Conservation (phyloP, 2,888 invertebrate genomes). For the Protophormia terraenovae region DNA sequence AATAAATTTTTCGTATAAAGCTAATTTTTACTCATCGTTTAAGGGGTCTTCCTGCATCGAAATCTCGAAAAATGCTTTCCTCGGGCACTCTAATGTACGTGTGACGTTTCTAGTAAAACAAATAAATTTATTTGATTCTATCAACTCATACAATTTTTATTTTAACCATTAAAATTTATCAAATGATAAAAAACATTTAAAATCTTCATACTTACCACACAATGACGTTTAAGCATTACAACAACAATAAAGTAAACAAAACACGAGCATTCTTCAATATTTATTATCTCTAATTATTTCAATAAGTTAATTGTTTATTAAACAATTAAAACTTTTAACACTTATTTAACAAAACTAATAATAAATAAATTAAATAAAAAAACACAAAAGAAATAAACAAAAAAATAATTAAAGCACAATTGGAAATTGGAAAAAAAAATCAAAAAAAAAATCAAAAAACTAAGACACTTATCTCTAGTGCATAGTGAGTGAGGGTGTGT, state of each 20-base stretch:
- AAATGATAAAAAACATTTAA: background rate
- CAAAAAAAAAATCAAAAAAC: conserved; percentile 14
- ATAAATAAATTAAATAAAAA: background rate
- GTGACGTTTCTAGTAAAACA: too few relatives aligned
- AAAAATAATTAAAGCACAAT: conserved; percentile 3
- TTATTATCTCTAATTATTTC: background rate
- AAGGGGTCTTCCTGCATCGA: too few relatives aligned
- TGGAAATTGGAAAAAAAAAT: background rate
- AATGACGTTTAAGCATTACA: too few relatives aligned
- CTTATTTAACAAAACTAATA: background rate
- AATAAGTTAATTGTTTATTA: background rate
- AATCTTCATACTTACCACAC: background rate
- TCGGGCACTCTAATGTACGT: too few relatives aligned
- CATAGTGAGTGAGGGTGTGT: conserved; percentile 60
- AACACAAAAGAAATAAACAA: background rate
- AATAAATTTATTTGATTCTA: too few relatives aligned
- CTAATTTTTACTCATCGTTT: too few relatives aligned
- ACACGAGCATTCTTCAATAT: background rate
- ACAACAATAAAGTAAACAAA: background rate
- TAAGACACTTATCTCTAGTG: background rate
- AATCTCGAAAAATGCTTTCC: too few relatives aligned
- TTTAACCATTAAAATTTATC: background rate
- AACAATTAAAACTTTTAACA: conserved; percentile 38
- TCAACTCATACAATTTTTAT: too few relatives aligned
- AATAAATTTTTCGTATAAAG: too few relatives aligned